phyloP scores from a whole-genome alignment of 2,888 invertebrate genomes.

The Epistrophe grossulariae region DNA sequence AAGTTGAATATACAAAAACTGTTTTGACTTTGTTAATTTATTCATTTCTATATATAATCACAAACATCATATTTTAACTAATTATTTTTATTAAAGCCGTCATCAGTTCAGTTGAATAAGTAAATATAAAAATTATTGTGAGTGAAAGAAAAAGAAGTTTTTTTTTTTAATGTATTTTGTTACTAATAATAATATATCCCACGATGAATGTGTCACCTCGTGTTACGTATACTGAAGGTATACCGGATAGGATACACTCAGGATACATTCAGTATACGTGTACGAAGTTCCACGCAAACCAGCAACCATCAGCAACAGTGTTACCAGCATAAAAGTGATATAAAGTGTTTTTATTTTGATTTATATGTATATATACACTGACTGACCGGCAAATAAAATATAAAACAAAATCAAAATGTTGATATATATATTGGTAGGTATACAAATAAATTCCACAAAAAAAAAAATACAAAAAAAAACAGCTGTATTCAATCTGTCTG shows the following conservation, averaged over 20 bases:
- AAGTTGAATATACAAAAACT: background rate
- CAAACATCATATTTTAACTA: background rate
- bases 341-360: conserved; percentile 43
- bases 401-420: conserved; percentile 5
- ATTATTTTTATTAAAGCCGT: conserved; percentile 11
- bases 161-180: background rate
- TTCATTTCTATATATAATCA: background rate
- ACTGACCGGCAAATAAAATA: conserved; percentile 53
- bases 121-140: background rate
- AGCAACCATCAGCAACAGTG: conserved; percentile 85
- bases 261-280: conserved; percentile 99
- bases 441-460: conserved; percentile 17
- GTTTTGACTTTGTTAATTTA: background rate
- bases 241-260: conserved; percentile 99
- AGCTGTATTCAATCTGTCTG: conserved; percentile 66
- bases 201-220: conserved; percentile 94
- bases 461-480: conserved; percentile 32
- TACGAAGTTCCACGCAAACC: conserved; percentile 91
- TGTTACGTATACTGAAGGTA: conserved; percentile 99
- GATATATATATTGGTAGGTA: background rate
- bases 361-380: conserved; percentile 19
- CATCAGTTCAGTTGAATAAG: conserved; percentile 24
- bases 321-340: conserved; percentile 37
- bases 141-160: conserved; percentile 17
- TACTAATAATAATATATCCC: conserved; percentile 21